A percentile compares a stretch with the other conserved stretches of the same genome.
These are phyloP conservation scores for Trachymyrmex cornetzi DNA, from an alignment of 1,140 invertebrate genomes.

Conservation along the genomic window DNA sequence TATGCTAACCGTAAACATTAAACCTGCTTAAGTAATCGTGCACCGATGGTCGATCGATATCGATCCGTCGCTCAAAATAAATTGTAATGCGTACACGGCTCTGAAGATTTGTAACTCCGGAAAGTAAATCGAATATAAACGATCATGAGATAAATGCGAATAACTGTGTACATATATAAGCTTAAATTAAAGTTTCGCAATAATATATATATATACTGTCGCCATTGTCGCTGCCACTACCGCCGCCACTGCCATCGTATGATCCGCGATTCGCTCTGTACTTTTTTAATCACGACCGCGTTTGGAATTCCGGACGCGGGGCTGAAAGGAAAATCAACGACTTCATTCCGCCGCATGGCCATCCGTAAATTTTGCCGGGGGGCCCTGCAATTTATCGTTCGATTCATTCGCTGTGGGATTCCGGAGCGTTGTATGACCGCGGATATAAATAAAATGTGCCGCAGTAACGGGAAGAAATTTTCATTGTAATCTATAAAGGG, in stretches of 20 bases:
- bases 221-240: not conserved
- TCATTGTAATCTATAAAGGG: slow-evolving; percentile 20
- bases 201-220: not conserved
- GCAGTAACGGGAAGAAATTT: slow-evolving; percentile 43
- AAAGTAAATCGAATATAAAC: slow-evolving; percentile 58
- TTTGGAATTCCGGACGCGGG: slow-evolving; percentile 26
- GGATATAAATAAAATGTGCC: slow-evolving; percentile 52
- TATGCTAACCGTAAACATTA: slow-evolving; percentile 59
- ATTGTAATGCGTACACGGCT: slow-evolving; percentile 44
- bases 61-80: slow-evolving; percentile 52
- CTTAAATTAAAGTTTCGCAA: slow-evolving; percentile 21
- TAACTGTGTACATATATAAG: not conserved
- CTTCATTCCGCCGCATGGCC: slow-evolving; percentile 27
- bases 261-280: slow-evolving; percentile 28
- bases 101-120: slow-evolving; percentile 49
- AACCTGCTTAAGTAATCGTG: slow-evolving; percentile 31
- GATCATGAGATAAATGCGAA: slow-evolving; percentile 17
- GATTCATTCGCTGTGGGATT: slow-evolving; percentile 51
- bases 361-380: slow-evolving; percentile 43
- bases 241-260: not conserved
- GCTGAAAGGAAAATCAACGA: slow-evolving; percentile 53
- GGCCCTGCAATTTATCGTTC: slow-evolving; percentile 55
- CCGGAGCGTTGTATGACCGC: not conserved
- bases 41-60: slow-evolving; percentile 53
- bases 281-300: slow-evolving; percentile 50